These are phyloP conservation scores for Habroteleia sp. DNA, from an alignment of 2,888 invertebrate species.

Conservation along the genomic window DNA sequence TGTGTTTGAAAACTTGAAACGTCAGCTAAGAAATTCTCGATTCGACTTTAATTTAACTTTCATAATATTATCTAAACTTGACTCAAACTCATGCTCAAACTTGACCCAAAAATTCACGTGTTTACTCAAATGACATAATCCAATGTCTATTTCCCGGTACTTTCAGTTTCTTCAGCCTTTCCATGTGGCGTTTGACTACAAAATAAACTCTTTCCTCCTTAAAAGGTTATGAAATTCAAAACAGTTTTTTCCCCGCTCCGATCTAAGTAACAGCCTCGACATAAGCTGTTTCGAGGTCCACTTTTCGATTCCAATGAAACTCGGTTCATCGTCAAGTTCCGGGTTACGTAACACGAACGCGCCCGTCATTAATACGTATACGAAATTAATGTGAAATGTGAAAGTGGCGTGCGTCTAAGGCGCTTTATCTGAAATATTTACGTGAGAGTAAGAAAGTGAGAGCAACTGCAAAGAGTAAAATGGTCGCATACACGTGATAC, in stretches of 20 bases:
- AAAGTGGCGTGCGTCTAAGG: constrained; percentile 67
- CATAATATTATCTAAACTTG: constrained; percentile 22
- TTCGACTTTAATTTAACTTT: constrained; percentile 8
- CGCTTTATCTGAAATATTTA: constrained; percentile 33
- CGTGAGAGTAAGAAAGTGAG: constrained; percentile 73
- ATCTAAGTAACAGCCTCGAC: not conserved
- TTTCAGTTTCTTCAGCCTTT: constrained; percentile 32
- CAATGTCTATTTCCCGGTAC: constrained; percentile 17
- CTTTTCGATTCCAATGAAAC: constrained; percentile 15
- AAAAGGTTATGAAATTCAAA: constrained; percentile 27
- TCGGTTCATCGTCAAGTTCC: constrained; percentile 52
- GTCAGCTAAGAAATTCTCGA: not conserved
- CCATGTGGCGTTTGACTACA: not conserved
- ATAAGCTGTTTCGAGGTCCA: constrained; percentile 5
- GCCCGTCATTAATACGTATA: constrained; percentile 71
- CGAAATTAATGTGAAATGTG: constrained; percentile 76
- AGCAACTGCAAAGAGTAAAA: constrained; percentile 63
- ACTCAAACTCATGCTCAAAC: constrained; percentile 35
- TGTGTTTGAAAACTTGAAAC: no score
- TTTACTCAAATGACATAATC: constrained; percentile 36
- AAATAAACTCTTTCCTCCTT: constrained; percentile 23
- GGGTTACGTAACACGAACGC: constrained; percentile 66
- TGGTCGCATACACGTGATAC: constrained; percentile 42
- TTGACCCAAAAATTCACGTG: constrained; percentile 42
- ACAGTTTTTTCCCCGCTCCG: constrained; percentile 5